Conservation (phyloP, 1,140 invertebrate genomes). For the Parasteatoda tepidariorum region DNA sequence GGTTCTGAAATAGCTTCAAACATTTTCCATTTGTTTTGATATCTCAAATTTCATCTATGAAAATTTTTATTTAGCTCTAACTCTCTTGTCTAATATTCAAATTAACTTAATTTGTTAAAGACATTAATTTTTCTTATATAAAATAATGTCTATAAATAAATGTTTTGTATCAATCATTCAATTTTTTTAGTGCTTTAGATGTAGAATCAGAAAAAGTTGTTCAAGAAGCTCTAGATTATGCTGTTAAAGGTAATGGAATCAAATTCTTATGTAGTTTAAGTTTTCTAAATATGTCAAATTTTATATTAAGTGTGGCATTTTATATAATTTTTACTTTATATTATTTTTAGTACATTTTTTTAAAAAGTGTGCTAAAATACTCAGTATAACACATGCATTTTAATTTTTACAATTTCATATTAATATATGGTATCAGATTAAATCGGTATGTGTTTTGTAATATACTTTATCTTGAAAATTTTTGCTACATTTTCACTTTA, state of each 20-base stretch:
- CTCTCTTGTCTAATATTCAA: neutral
- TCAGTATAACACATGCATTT: neutral
- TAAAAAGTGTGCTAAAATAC: neutral
- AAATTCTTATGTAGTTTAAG: no score
- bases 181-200: constrained; percentile 64
- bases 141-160: constrained; percentile 27
- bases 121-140: neutral
- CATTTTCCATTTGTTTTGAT: no score
- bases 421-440: neutral
- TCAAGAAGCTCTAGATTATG: constrained; percentile 78
- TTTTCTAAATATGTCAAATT: constrained; percentile 6
- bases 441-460: neutral
- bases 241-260: constrained; percentile 63
- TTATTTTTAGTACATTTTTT: neutral
- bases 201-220: constrained; percentile 70
- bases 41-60: no score
- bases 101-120: no score
- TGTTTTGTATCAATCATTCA: neutral
- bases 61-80: no score
- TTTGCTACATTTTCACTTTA: no score
- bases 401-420: neutral
- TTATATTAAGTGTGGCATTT: neutral
- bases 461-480: no score
- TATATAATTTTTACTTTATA: neutral
- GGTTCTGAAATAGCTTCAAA: no score